phyloP scores from a whole-genome alignment of 2,797 vertebrate genomes.

The Potorous gilbertii region DNA sequence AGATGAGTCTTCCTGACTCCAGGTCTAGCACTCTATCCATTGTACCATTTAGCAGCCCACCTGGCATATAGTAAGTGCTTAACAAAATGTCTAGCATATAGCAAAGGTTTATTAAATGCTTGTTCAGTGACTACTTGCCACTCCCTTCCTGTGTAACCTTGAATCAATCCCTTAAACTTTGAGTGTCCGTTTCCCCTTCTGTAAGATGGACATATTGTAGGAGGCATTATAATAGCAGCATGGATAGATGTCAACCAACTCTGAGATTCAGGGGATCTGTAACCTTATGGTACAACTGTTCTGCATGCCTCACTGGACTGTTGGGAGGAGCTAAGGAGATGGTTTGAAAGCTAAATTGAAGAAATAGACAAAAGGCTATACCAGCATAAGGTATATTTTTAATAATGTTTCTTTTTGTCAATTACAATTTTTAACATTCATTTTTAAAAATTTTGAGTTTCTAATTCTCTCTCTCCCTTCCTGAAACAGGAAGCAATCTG shows the following conservation, averaged over 20 bases:
- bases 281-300: neutral
- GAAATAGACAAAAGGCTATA: neutral
- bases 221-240: neutral
- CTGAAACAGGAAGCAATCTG: neutral
- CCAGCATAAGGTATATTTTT: too few species aligned
- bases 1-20: neutral
- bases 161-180: too few species aligned
- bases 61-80: neutral
- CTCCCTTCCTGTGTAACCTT: too few species aligned
- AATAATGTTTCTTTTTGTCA: neutral
- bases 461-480: neutral
- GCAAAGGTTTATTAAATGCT: too few species aligned
- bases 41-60: too few species aligned
- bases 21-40: neutral
- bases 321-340: neutral
- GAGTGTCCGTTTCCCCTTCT: neutral
- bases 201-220: neutral
- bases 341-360: neutral
- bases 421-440: neutral
- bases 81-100: too few species aligned
- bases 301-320: neutral
- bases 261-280: neutral
- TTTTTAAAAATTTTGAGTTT: neutral
- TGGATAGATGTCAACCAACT: neutral
- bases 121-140: too few species aligned